Evolutionary conservation across 2,113 vertebrate genomes (phyloP), one percentile per base, ranked within the genome.

Genomic region (Clarias magur): DNA sequence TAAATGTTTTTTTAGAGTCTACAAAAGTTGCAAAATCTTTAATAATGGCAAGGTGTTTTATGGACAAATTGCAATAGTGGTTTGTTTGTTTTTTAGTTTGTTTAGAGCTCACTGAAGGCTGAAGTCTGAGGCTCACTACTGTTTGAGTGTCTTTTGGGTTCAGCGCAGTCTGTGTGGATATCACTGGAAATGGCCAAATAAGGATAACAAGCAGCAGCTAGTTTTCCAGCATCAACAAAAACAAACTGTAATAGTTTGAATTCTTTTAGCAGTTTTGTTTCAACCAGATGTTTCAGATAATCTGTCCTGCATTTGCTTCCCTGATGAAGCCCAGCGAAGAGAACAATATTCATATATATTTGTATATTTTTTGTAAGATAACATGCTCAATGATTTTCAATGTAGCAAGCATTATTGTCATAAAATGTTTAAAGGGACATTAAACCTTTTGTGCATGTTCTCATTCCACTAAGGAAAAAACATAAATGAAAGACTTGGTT

Each of bases 181-280:
- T 27, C 53, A 17, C 25, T 79, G 53, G 27, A 79, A 56, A 54
- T 79, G 23, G 15, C 75, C 75, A 79, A 79, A 79, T 79, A 79
- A 79, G 75, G 75, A 79, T 79, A 56, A 79, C 56, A 25, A 79
- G 15, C 53, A 79, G 75, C 53, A 27, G 53, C n/a, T 56, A n/a
- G 42, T 76, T 76, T 76, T 25, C 53, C 53, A 76, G 42, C 38
- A 10, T 23, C 12, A 54, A 3, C 23, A 48, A 48, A 48, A 53
- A 76, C 21, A 42, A 72, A 56, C 53, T 27, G n/a, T 68, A 56
- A 56, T 57, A 27, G 53, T 79, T 78, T 57, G 21, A 56, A 79
- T 79, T 79, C 75, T 79, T 79, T 79, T 16, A 57, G 53, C 75
- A 79, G 17, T 79, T 79, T 53, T 48, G 48, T 13, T 30, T 57